Evolutionary conservation across 2,113 vertebrate species (phyloP).

Genomic region (Grammatotria lemairii): DNA sequence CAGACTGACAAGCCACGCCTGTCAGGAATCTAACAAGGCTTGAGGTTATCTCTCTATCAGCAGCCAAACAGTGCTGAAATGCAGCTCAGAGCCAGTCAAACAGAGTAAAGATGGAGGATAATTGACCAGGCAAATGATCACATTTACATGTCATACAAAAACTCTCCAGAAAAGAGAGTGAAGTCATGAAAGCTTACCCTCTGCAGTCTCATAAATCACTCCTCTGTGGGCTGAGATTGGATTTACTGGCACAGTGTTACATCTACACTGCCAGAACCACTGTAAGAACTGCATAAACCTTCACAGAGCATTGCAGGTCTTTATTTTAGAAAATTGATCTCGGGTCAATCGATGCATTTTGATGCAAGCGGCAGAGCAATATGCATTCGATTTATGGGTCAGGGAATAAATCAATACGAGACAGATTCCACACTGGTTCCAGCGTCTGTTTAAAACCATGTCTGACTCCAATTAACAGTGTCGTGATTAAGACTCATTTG

Average conservation of each 20-base stretch:
- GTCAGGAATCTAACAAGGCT: conserved; percentile 57
- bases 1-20: conserved; percentile 59
- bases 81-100: conserved; percentile 27
- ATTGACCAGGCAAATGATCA: conserved; percentile 58
- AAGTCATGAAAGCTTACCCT: conserved; percentile 49
- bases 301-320: conserved; percentile 8
- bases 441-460: not conserved
- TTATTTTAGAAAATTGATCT: conserved; percentile 39
- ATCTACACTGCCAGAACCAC: conserved; percentile 12
- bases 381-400: conserved; percentile 25
- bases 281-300: conserved; percentile 6
- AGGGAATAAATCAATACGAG: conserved; percentile 20
- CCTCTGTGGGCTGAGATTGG: conserved; percentile 15
- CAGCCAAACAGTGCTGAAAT: conserved; percentile 27
- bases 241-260: conserved; percentile 53
- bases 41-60: conserved; percentile 52
- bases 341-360: conserved; percentile 30
- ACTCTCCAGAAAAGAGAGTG: conserved; percentile 28
- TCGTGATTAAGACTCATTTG: conserved; percentile 10
- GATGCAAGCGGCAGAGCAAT: conserved; percentile 8
- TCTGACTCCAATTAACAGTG: conserved; percentile 8
- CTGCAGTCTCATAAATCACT: conserved; percentile 52
- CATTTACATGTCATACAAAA: conserved; percentile 56
- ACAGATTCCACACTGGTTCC: conserved; percentile 2
- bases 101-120: conserved; percentile 24